phyloP scores from a whole-genome alignment of 2,888 invertebrate genomes.

The Branchellion lobata region DNA sequence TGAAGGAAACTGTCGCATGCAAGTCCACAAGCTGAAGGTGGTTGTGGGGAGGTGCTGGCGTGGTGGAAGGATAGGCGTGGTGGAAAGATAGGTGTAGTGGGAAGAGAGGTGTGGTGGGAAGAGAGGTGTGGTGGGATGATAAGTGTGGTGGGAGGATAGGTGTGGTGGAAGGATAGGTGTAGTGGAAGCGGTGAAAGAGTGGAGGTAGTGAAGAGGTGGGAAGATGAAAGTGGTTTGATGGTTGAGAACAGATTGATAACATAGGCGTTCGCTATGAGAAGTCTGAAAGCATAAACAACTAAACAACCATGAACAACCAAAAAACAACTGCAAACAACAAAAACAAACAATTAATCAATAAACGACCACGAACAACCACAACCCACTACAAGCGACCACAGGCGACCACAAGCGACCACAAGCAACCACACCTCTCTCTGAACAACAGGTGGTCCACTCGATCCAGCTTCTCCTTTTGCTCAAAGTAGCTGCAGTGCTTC shows the following conservation, averaged over 20 bases:
- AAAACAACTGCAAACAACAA: no score
- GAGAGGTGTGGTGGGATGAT: background rate
- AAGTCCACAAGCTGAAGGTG: slow-evolving; percentile 81
- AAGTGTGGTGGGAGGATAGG: background rate
- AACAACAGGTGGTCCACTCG: background rate
- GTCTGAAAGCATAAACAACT: no score
- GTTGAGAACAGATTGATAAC: no score
- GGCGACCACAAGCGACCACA: background rate
- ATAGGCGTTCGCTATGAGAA: no score
- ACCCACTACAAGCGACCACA: background rate
- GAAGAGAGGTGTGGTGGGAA: background rate
- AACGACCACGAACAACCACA: no score
- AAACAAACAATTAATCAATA: no score
- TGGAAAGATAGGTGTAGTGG: background rate
- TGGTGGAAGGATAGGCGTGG: background rate
- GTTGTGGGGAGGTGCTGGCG: slow-evolving; percentile 67
- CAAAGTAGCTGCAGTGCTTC: background rate
- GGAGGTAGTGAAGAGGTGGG: background rate
- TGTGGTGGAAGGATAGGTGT: background rate
- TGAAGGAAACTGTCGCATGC: slow-evolving; percentile 73
- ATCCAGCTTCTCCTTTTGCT: background rate
- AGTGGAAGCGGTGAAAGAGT: background rate
- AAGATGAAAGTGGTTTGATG: no score
- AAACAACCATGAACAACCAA: no score
- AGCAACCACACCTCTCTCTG: background rate